These are phyloP conservation scores for Scaptomyza pallida DNA, from an alignment of 1,140 invertebrate genomes.

Conservation along the genomic window DNA sequence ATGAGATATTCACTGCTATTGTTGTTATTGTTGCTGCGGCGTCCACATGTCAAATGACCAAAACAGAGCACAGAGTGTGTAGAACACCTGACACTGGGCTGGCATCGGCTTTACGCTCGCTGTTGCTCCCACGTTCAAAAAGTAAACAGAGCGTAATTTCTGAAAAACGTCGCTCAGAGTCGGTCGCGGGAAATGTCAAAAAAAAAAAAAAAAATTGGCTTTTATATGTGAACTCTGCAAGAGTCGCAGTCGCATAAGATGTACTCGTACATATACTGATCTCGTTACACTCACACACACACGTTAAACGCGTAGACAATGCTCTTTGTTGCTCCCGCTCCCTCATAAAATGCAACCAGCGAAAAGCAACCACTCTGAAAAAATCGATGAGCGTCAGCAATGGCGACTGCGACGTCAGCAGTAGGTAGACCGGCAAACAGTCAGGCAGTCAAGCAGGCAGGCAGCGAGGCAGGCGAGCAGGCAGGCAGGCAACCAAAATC, in stretches of 20 bases:
- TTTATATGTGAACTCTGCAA: constrained; percentile 75
- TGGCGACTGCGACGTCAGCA: constrained; percentile 27
- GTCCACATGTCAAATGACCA: constrained; percentile 60
- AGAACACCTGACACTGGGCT: constrained; percentile 52
- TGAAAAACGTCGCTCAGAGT: constrained; percentile 75
- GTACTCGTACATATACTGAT: constrained; percentile 62
- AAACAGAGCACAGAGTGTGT: constrained; percentile 61
- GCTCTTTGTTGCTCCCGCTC: constrained; percentile 76
- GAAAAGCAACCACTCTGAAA: constrained; percentile 52
- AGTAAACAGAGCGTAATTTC: constrained; percentile 81
- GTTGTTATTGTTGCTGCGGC: constrained; percentile 26
- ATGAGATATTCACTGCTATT: constrained; percentile 27
- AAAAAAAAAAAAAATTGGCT: too few relatives aligned
- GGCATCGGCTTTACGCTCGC: constrained; percentile 57
- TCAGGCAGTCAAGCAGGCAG: constrained; percentile 2
- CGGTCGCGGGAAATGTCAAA: constrained; percentile 73
- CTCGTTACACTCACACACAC: constrained; percentile 78
- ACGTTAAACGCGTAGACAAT: constrained; percentile 63
- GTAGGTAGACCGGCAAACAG: background rate
- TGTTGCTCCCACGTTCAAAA: constrained; percentile 56
- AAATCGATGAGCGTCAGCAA: constrained; percentile 57
- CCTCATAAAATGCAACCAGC: constrained; percentile 45
- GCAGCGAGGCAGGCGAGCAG: background rate
- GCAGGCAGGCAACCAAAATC: background rate
- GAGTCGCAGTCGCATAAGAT: constrained; percentile 56